phyloP scores from a whole-genome alignment of 2,797 vertebrate genomes.

The Gymnocypris eckloni region DNA sequence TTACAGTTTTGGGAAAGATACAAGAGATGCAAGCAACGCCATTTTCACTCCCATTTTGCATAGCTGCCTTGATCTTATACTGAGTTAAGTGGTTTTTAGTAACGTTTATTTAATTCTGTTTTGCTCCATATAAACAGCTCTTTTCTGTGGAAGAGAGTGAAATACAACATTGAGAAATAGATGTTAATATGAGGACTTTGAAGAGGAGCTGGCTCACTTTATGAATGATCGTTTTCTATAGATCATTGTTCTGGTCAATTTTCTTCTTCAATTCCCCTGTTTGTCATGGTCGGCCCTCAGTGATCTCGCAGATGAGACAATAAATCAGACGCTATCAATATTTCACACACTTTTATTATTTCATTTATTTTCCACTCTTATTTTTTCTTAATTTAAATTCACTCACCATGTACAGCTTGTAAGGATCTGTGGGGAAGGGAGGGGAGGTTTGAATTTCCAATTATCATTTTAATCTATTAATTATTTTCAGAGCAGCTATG shows the following conservation, averaged over 20 bases:
- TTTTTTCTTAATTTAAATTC: constrained; percentile 29
- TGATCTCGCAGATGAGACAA: constrained; percentile 41
- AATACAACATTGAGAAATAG: not conserved
- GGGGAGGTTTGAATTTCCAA: constrained; percentile 37
- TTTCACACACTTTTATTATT: constrained; percentile 39
- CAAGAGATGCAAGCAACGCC: not conserved
- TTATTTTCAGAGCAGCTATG: constrained; percentile 23
- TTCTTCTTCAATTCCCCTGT: constrained; percentile 28
- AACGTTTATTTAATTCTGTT: not conserved
- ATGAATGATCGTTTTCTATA: constrained; percentile 38
- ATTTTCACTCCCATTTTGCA: not conserved
- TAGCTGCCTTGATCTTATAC: not conserved
- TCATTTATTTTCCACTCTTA: not conserved
- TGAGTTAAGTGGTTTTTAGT: not conserved
- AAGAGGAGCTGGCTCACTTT: constrained; percentile 24
- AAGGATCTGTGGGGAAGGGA: not conserved
- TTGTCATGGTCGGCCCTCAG: constrained; percentile 24
- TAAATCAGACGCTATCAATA: constrained; percentile 51
- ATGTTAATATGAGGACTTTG: constrained; percentile 30
- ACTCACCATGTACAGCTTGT: not conserved
- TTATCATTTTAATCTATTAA: constrained; percentile 55
- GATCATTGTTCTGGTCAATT: constrained; percentile 29
- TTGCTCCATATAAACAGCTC: not conserved
- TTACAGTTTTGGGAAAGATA: not conserved
- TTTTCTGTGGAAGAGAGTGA: constrained; percentile 3